A percentile compares a stretch with the other conserved stretches of the same genome.
Evolutionary conservation across 2,888 invertebrate genomes (phyloP).

Genomic region (Dendrolimus pini): DNA sequence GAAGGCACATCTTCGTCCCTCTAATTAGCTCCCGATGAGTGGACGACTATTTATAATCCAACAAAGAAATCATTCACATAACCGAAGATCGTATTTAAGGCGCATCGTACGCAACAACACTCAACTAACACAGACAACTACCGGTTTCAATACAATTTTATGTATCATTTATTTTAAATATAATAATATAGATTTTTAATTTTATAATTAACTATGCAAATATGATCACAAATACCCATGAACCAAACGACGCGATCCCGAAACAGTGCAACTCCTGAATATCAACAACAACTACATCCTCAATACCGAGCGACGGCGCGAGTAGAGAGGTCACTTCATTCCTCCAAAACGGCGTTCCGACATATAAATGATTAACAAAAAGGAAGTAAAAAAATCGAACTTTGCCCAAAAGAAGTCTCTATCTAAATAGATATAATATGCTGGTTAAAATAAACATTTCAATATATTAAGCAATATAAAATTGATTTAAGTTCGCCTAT

Average conservation of each 20-base stretch:
- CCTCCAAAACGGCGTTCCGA: too few species aligned
- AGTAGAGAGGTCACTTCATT: not conserved
- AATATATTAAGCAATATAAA: too few species aligned
- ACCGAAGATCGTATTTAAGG: conserved; percentile 5
- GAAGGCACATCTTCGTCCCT: conserved; percentile 14
- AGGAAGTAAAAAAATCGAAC: too few species aligned
- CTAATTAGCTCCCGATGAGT: conserved; percentile 38
- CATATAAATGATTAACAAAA: too few species aligned
- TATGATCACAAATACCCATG: conserved; percentile 71
- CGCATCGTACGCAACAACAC: conserved; percentile 24
- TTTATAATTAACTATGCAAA: conserved; percentile 65
- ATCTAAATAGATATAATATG: too few species aligned
- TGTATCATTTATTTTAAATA: conserved; percentile 29
- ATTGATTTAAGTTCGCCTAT: too few species aligned
- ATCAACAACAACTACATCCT: conserved; percentile 58
- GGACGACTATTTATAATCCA: conserved; percentile 44
- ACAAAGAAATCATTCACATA: conserved; percentile 13
- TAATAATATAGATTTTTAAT: conserved; percentile 62
- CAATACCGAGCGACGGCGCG: conserved; percentile 21
- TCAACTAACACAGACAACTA: conserved; percentile 35
- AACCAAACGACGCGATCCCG: conserved; percentile 64
- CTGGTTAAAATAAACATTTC: too few species aligned
- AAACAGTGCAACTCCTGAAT: conserved; percentile 47
- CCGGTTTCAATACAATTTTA: conserved; percentile 51
- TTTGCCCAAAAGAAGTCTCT: too few species aligned